Conservation (phyloP, 2,797 vertebrate genomes). For the Benthosema pterotum region DNA sequence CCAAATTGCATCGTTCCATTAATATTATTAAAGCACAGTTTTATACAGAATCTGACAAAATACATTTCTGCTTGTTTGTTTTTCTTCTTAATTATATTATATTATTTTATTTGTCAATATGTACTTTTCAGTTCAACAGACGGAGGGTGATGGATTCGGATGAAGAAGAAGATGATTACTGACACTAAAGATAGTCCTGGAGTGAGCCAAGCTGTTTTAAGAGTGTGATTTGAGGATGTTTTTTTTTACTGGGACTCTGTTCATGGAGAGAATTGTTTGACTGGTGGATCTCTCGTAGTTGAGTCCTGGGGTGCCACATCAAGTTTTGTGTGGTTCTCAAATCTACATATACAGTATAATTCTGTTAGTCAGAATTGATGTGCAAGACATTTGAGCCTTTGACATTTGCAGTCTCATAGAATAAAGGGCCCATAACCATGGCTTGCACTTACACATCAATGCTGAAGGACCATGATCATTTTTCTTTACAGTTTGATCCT, state of each 20-base stretch:
- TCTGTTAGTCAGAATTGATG: too few relatives aligned
- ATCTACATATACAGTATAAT: constrained; percentile 29
- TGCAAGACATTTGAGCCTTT: too few relatives aligned
- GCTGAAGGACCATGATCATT: constrained; percentile 33
- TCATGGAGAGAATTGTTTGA: constrained; percentile 29
- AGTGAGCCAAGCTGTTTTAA: constrained; percentile 27
- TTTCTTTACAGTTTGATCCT: constrained; percentile 24
- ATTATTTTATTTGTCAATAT: constrained; percentile 1
- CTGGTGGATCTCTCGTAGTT: constrained; percentile 35
- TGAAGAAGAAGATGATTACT: constrained; percentile 92
- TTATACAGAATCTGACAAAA: background rate
- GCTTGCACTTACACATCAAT: constrained; percentile 17
- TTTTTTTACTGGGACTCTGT: constrained; percentile 53
- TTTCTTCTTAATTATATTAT: background rate
- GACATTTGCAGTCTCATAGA: constrained; percentile 20
- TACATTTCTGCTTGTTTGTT: background rate
- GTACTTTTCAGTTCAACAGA: constrained; percentile 90
- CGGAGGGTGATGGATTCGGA: constrained; percentile 96
- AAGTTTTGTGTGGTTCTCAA: constrained; percentile 48
- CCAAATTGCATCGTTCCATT: too few relatives aligned
- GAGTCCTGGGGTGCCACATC: constrained; percentile 44
- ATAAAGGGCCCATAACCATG: constrained; percentile 33
- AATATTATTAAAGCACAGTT: too few relatives aligned
- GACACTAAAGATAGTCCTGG: constrained; percentile 33
- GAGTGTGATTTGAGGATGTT: constrained; percentile 18